Evolutionary conservation across 1,140 invertebrate genomes (phyloP).

Genomic region (Cherax quadricarinatus): DNA sequence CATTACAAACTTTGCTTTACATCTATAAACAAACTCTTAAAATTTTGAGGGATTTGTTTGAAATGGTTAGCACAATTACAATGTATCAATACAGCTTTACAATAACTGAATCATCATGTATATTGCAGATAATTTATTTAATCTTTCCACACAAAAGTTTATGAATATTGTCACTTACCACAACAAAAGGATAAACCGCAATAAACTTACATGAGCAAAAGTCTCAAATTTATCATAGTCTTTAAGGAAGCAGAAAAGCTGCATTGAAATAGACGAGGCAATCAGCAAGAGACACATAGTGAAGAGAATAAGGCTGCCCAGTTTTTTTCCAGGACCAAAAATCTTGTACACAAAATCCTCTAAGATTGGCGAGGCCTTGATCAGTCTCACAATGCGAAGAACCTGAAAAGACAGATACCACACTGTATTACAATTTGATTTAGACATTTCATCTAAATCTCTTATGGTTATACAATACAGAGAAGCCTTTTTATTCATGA

Average conservation of each 20-base stretch:
- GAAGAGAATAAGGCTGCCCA: constrained; percentile 98
- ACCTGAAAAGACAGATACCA: constrained; percentile 81
- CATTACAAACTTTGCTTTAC: too few species aligned
- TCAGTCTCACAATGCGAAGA: constrained; percentile 93
- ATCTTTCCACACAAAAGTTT: not conserved
- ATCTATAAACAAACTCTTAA: too few species aligned
- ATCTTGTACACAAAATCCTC: constrained; percentile 99
- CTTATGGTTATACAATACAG: too few species aligned
- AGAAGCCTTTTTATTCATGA: too few species aligned
- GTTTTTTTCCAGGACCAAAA: constrained; percentile 98
- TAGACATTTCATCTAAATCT: too few species aligned
- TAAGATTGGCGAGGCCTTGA: constrained; percentile 98
- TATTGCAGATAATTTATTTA: not conserved
- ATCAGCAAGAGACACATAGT: constrained; percentile 99
- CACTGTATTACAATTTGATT: too few species aligned
- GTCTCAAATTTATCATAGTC: constrained; percentile 97
- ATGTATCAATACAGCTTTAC: too few species aligned
- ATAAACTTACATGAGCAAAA: constrained; percentile 90
- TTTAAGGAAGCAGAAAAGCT: constrained; percentile 97
- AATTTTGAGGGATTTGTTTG: too few species aligned
- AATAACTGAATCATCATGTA: not conserved
- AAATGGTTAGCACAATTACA: too few species aligned
- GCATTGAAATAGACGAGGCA: constrained; percentile 99
- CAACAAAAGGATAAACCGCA: not conserved
- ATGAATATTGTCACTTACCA: too few species aligned